These are phyloP conservation scores for Furnarius figulus DNA, from an alignment of 2,113 vertebrate genomes.

Conservation along the genomic window DNA sequence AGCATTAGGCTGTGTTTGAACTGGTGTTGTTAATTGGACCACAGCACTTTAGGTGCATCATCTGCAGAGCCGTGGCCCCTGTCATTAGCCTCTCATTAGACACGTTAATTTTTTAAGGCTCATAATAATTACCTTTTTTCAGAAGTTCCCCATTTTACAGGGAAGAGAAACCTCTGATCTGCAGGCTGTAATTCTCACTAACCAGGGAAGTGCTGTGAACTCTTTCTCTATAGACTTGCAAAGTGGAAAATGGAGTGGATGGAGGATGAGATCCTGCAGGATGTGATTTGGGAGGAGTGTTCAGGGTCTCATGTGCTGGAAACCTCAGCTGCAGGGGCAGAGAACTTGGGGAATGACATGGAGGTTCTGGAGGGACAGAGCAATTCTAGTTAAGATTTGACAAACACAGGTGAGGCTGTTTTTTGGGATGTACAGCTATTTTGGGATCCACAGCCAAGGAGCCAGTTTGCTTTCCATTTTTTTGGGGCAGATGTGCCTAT, in stretches of 20 bases:
- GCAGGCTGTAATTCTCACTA: not conserved
- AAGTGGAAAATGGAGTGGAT: not conserved
- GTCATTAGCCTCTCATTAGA: conserved; percentile 59
- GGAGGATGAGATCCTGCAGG: not conserved
- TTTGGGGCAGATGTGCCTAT: not conserved
- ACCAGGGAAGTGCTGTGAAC: not conserved
- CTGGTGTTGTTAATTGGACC: conserved; percentile 42
- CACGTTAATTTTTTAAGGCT: conserved; percentile 51
- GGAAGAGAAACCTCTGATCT: conserved; percentile 15
- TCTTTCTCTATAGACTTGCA: not conserved
- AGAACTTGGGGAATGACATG: not conserved
- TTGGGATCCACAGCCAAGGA: not conserved
- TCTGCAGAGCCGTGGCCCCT: conserved; percentile 11
- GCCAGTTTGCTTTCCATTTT: not conserved
- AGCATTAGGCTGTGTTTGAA: conserved; percentile 42
- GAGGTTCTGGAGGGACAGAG: not conserved
- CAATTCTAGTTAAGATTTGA: not conserved
- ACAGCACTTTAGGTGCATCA: not conserved
- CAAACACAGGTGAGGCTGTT: not conserved
- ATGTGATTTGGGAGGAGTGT: not conserved
- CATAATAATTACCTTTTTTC: conserved; percentile 21
- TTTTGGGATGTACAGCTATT: no score
- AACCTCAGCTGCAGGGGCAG: not conserved
- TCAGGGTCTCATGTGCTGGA: not conserved
- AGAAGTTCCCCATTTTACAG: not conserved